A percentile compares a stretch with the other conserved stretches of the same genome.
Evolutionary conservation across 2,888 invertebrate species (phyloP).

Genomic region (Pomacea canaliculata): DNA sequence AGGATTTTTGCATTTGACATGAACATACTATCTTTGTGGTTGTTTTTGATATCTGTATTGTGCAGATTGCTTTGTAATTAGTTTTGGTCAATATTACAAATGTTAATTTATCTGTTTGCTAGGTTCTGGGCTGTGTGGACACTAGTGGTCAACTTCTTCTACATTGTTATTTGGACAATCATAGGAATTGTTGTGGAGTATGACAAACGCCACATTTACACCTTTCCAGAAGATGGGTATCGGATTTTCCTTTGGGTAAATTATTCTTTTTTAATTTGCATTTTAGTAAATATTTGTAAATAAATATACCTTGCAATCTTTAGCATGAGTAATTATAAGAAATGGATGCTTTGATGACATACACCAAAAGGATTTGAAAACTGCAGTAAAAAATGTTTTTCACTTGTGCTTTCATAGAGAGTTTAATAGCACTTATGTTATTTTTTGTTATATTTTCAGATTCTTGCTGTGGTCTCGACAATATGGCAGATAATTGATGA

Average conservation of each 20-base stretch:
- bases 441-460: slow-evolving; percentile 41
- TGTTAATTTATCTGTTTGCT: slow-evolving; percentile 6
- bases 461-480: slow-evolving; percentile 57
- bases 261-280: slow-evolving; percentile 19
- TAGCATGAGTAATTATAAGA: too few relatives aligned
- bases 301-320: too few relatives aligned
- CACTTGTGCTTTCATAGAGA: too few relatives aligned
- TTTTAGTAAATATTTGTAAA: too few relatives aligned
- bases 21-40: neutral
- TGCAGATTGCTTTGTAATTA: neutral
- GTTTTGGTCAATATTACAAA: too few relatives aligned
- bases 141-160: slow-evolving; percentile 60
- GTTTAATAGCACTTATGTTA: too few relatives aligned
- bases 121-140: slow-evolving; percentile 58
- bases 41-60: neutral
- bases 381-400: neutral
- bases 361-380: neutral
- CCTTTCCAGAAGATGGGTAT: slow-evolving; percentile 62
- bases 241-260: slow-evolving; percentile 62
- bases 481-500: slow-evolving; percentile 65
- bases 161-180: slow-evolving; percentile 65
- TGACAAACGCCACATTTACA: slow-evolving; percentile 58
- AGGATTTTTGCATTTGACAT: neutral
- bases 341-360: neutral
- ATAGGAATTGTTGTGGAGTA: slow-evolving; percentile 63